Evolutionary conservation across 1,140 invertebrate genomes (phyloP), one percentile per base, ranked within the genome.

Genomic region (Triops cancriformis): DNA sequence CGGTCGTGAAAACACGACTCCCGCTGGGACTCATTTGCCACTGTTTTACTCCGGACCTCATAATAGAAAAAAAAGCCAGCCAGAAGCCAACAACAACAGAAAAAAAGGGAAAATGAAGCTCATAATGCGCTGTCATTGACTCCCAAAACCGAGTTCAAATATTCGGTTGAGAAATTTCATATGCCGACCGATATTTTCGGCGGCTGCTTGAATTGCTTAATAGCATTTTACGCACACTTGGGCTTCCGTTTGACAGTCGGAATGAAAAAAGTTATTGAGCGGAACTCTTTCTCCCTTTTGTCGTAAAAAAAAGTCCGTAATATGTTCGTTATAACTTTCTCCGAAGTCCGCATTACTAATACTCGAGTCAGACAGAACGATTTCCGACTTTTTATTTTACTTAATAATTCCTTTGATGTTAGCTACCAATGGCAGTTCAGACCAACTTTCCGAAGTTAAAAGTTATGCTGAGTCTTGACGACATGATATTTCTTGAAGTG

Each of bases 21-120:
- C 51, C 51, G 51, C 51, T 64, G 51, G 51, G 51, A 64, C 51
- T 23, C 51, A 64, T 64, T 64, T 64, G 51, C 51, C n/a, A 23
- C 23, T 64, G 14, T 64, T 64, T 64, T 64, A 18, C 18, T 7
- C 51, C 6, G 51, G 18, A n/a, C 51, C 31, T 37, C 31, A 37
- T 37, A 37, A 37, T 37, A 37, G 31, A 7, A 7, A 7, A 37
- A 37, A 37, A 37, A 37, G 7, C 7, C n/a, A n/a, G 7, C 31
- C 31, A 37, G 31, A 37, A 37, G 31, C 31, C 31, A 37, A 37
- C 31, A 37, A 37, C 2, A 37, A 37, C 31, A 9, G n/a, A 23
- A 64, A 23, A n/a, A 64, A 64, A 64, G 51, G 23, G 23, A 64
- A 12, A 64, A 64, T 14, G n/a, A 64, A 23, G 4, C 51, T 23